These are phyloP conservation scores for Leucozona laternaria DNA, from an alignment of 2,888 invertebrate genomes.

Conservation along the genomic window DNA sequence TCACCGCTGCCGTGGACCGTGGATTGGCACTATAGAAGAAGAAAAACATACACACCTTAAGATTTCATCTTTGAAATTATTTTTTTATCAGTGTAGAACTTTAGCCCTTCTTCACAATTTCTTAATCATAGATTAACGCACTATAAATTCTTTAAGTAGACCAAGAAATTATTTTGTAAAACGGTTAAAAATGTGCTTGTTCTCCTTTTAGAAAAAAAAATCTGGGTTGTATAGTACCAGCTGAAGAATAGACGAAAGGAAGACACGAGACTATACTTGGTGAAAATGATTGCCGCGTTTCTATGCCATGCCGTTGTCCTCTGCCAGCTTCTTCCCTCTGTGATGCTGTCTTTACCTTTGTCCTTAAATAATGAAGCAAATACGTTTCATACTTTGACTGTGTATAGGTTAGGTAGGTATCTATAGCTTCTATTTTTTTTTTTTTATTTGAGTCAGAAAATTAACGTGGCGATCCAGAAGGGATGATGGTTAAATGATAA, in stretches of 20 bases:
- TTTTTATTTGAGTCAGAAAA: constrained; percentile 31
- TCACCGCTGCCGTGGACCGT: too few relatives aligned
- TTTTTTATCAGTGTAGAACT: too few relatives aligned
- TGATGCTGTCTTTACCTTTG: background rate
- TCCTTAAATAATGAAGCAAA: constrained; percentile 41
- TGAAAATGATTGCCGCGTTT: constrained; percentile 41
- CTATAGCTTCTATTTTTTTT: background rate
- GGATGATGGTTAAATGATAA: constrained; percentile 69
- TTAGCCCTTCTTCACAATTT: background rate
- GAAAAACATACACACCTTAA: too few relatives aligned
- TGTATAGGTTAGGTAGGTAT: background rate
- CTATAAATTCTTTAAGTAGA: constrained; percentile 39
- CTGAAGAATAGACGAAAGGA: background rate
- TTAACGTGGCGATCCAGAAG: constrained; percentile 58
- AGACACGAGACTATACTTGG: constrained; percentile 21
- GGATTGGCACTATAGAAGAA: too few relatives aligned
- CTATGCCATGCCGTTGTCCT: background rate
- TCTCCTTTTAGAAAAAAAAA: too few relatives aligned
- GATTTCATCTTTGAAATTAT: too few relatives aligned
- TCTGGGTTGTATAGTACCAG: too few relatives aligned
- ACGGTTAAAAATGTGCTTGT: background rate
- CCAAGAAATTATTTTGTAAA: background rate
- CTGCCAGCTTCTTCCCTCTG: background rate
- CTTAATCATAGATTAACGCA: constrained; percentile 45
- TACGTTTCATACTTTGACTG: background rate